A percentile compares a stretch with the other conserved stretches of the same genome.
Evolutionary conservation across 92 coral and sea anemone genomes (phyloP).

Genomic region (Porites divaricata): DNA sequence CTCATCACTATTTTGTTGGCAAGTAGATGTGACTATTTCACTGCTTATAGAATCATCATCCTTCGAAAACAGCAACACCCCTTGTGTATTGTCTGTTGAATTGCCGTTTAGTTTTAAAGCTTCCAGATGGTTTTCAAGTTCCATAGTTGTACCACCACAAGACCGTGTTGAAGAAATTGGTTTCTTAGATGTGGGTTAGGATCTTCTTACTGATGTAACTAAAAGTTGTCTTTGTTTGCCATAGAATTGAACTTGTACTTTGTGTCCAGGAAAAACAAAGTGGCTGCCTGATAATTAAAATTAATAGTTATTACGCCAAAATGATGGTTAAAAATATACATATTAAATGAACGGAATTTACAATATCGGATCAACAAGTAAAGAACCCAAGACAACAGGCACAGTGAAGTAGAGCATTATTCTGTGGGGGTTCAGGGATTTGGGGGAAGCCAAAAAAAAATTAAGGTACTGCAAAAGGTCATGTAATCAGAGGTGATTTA

Average conservation of each 20-base stretch:
- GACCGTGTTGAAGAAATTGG: not conserved
- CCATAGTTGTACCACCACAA: not conserved
- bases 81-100: not conserved
- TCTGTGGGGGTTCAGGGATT: too few species aligned
- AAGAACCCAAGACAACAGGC: too few species aligned
- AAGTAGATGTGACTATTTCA: not conserved
- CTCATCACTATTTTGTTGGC: not conserved
- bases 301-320: too few species aligned
- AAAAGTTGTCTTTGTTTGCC: slow-evolving; percentile 78
- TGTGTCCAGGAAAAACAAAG: slow-evolving; percentile 57
- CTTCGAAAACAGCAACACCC: not conserved
- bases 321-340: too few species aligned
- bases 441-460: too few species aligned
- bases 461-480: not conserved
- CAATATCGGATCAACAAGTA: too few species aligned
- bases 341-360: too few species aligned
- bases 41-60: not conserved
- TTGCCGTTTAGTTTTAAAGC: not conserved
- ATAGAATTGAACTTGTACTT: slow-evolving; percentile 78
- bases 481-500: not conserved
- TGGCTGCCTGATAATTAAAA: slow-evolving; percentile 63
- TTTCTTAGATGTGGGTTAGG: not conserved
- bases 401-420: too few species aligned
- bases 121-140: slow-evolving; percentile 8
- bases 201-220: slow-evolving; percentile 46